Base-by-base conservation (phyloP, 2,113 vertebrate genomes). In the Sitta europaea region DNA sequence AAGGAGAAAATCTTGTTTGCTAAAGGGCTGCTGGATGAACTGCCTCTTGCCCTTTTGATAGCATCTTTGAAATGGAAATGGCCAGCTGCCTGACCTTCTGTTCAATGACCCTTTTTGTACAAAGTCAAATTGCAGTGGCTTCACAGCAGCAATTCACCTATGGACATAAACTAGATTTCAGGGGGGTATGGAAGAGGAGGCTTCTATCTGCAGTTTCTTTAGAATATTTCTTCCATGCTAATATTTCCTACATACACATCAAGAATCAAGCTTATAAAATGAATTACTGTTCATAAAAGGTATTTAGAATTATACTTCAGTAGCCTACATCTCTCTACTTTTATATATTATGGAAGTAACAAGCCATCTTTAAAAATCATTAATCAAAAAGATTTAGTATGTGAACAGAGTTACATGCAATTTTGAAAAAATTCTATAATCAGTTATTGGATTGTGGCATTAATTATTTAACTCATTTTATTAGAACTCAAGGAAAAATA, bases 61-160 rank as follows among this genome's bases (percentile, higher is more conserved):
- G 97, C 97, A 98, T 98, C 98, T 99, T 99, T 99, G 98, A 99
- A 98, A 99, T 99, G 99, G 99, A 99, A 99, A 99, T 99, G 98
- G 98, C 98, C 99, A 99, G 99, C 99, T 99, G 99, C 98, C 98
- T 96, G 98, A 98, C 99, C 99, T 99, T 99, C 99, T 99, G 99
- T 98, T 99, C 98, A 98, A 98, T 99, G 99, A 99, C 98, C 99
- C 98, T 98, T 98, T 98, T 98, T 98, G 98, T 98, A 98, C 98
- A 98, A 98, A 99, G 99, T 99, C 99, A 99, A 97, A 98, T 98
- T 98, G 98, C 97, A 98, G 97, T 97, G 94, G 96, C 97, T 97
- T 97, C 97, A 95, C 97, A 97, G 97, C 96, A 97, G 97, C 97
- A 97, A 97, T 97, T 97, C 97, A 98, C 98, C 98, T 98, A 98